Base-by-base conservation (phyloP, 1,140 invertebrate genomes). In the Atta cephalotes region DNA sequence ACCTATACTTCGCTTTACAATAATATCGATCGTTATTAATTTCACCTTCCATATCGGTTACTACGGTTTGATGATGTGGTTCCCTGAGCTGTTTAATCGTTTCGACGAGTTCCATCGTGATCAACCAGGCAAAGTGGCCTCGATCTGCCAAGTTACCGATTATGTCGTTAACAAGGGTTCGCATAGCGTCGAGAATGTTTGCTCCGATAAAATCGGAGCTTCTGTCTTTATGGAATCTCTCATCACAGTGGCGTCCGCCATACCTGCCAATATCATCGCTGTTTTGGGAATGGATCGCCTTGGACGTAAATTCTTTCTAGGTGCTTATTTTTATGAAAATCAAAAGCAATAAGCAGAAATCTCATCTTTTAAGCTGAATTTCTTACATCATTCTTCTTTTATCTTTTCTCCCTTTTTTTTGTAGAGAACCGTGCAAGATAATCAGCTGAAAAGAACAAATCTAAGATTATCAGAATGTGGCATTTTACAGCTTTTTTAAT, bases 1-100 rank as follows among this genome's bases (percentile, higher is more conserved):
- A 77, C 97, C 97, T 45, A 98, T 98, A 82, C 94, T 98, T 62
- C 97, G 97, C 88, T 98, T 98, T 93, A 98, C 97, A 31, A 90
- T 97, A 71, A 97, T 98, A 91, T 98, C 97, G 51, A 98, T 98
- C 87, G 97, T 97, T 71, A 98, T 98, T 92, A 98, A 98, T 92
- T 97, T 98, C 92, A 98, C 97, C 87, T 98, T 98, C 95, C 98
- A 98, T 95, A 98, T 98, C 94, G 98, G 97, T 85, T 98, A 98
- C 93, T 98, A 98, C 91, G 98, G 98, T 68, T 95, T 98, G 28
- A 98, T 98, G 97, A 98, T 98, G 97, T 98, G 98, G 98, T 98
- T 98, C 95, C 98, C 98, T 0, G 98, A 98, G 95, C 96, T 98
- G 87, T 98, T 98, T 95, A 98, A 98, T 93, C 97, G 98, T 63